These are phyloP conservation scores for Rhamnusium bicolor DNA, from an alignment of 2,888 invertebrate species.

Conservation along the genomic window DNA sequence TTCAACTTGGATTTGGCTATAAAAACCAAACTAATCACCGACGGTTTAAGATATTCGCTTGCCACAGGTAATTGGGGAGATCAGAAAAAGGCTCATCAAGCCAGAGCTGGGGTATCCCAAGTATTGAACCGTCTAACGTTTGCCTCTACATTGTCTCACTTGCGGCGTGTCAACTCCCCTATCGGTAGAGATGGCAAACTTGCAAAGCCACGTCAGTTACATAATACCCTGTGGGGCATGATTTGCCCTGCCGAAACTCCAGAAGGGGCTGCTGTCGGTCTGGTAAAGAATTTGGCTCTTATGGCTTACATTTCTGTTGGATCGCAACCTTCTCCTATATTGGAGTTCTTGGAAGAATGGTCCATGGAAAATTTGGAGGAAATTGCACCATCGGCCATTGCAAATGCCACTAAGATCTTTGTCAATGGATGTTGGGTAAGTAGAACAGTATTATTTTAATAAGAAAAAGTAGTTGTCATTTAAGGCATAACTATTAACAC, in stretches of 20 bases:
- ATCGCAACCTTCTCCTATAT: conserved; percentile 98
- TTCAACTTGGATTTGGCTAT: conserved; percentile 97
- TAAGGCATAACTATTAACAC: no score
- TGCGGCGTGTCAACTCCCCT: conserved; percentile 98
- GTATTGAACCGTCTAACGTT: conserved; percentile 98
- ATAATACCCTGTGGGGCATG: conserved; percentile 99
- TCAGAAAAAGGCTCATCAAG: conserved; percentile 99
- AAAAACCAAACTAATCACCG: conserved; percentile 98
- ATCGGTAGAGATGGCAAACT: conserved; percentile 98
- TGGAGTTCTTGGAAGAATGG: conserved; percentile 99
- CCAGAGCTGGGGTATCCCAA: conserved; percentile 96
- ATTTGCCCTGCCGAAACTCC: conserved; percentile 99
- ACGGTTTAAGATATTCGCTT: conserved; percentile 96
- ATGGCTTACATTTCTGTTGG: conserved; percentile 99
- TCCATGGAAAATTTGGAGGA: conserved; percentile 99
- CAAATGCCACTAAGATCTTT: conserved; percentile 99
- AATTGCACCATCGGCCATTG: conserved; percentile 98
- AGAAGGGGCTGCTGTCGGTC: conserved; percentile 96
- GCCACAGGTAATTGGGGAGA: conserved; percentile 99
- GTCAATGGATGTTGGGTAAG: conserved; percentile 98
- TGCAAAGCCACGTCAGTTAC: conserved; percentile 98
- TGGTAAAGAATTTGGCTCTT: conserved; percentile 98
- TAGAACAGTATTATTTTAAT: background rate
- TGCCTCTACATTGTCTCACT: conserved; percentile 98
- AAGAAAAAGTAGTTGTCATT: no score